Base-by-base conservation (phyloP, 2,797 vertebrate genomes). In the Mycteria americana region DNA sequence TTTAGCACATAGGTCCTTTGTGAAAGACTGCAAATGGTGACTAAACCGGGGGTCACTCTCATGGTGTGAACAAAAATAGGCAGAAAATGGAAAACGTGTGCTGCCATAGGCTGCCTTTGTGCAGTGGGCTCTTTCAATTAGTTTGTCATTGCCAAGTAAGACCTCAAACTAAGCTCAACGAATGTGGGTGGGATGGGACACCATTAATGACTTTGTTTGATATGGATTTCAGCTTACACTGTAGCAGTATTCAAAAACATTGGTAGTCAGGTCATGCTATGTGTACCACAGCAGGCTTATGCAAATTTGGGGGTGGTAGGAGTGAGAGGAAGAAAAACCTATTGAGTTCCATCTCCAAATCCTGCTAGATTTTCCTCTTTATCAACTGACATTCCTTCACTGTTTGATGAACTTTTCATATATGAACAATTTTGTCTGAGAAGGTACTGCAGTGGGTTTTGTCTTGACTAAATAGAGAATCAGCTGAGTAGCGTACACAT, bases 1-100 rank as follows among this genome's bases (percentile, higher is more conserved):
- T 57, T 88, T 75, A 86, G 54, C 43, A 45, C 10, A 19, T 33
- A 68, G 8, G 8, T 94, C 25, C 25, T 90, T 81, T 69, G 27
- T 68, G 69, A 88, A 89, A 69, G 69, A 69, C 54, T 76, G 54
- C 22, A 93, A 63, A 69, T 63, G 45, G 27, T 88, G 54, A 54
- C 27, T 86, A 78, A 93, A 51, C 30, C 33, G 37, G 72, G 25
- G 35, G 35, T 23, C 3, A 6, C 13, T 51, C 8, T 65, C 39
- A 35, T 25, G 54, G 8, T 37, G 50, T 63, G 56, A 78, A 30
- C 23, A 68, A 60, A 79, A 90, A 35, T 1, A 56, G 63, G 48
- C 43, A 60, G 56, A 51, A 88, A 81, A 37, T 37, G 45, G 54
- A 41, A 76, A 57, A 30, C 0, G 4, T 9, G 30, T 6, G 2